Percentiles rank a stretch among this genome's conserved stretches.
These are phyloP conservation scores for Pantherophis alleghaniensis DNA, from an alignment of 2,797 vertebrate species.

Conservation along the genomic window DNA sequence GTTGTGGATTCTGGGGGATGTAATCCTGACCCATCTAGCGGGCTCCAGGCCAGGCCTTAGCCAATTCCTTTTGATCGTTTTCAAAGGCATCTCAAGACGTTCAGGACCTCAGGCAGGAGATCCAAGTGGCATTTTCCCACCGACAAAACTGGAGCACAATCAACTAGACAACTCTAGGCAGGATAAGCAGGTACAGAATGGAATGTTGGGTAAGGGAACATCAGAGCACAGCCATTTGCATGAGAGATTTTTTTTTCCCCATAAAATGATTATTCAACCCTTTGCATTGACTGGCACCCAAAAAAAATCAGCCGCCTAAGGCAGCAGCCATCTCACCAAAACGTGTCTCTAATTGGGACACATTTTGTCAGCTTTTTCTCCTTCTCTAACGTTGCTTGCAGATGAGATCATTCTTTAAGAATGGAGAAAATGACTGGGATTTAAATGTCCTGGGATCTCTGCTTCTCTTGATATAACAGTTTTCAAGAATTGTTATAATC, in stretches of 20 bases:
- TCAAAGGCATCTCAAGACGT: not conserved
- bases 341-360: not conserved
- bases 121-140: not conserved
- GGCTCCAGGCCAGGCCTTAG: not conserved
- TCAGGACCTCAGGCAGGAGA: not conserved
- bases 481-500: not conserved
- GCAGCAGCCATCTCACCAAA: not conserved
- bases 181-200: not conserved
- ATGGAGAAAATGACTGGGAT: not conserved
- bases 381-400: fast-evolving
- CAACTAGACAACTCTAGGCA: not conserved
- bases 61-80: not conserved
- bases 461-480: not conserved
- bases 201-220: not conserved
- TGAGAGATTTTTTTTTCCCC: not conserved
- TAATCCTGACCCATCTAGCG: not conserved
- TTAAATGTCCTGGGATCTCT: not conserved
- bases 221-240: not conserved
- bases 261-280: not conserved
- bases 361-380: not conserved
- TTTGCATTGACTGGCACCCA: not conserved
- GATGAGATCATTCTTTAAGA: not conserved
- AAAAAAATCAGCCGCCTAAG: not conserved
- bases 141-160: not conserved
- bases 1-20: not conserved